phyloP scores from a whole-genome alignment of 30 jellyfish, hydroid and myxozoan genomes.

The Cassiopea xamachana region DNA sequence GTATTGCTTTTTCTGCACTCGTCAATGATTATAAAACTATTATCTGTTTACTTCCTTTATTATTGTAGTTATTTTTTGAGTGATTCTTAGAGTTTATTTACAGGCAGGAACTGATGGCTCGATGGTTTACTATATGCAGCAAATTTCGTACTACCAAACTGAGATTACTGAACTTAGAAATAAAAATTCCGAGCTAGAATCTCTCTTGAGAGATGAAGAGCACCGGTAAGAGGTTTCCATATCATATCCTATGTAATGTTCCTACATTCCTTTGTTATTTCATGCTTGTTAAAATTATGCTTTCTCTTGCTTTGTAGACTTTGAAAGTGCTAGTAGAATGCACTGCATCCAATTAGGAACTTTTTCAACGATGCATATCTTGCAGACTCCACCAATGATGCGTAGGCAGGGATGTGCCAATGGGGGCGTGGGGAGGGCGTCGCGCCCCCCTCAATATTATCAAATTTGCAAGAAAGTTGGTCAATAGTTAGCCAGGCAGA shows the following conservation, averaged over 20 bases:
- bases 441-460: too few species aligned
- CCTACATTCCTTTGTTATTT: neutral
- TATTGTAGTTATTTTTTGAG: neutral
- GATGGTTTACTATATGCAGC: constrained; percentile 85
- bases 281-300: neutral
- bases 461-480: too few species aligned
- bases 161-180: constrained; percentile 76
- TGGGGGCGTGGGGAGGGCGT: too few species aligned
- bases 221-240: constrained; percentile 58
- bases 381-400: too few species aligned
- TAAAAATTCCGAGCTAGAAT: constrained; percentile 68
- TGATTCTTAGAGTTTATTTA: neutral
- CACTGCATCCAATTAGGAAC: too few species aligned
- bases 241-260: neutral
- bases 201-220: constrained; percentile 80
- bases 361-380: too few species aligned
- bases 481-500: too few species aligned
- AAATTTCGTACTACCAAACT: constrained; percentile 58
- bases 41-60: neutral
- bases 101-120: constrained; percentile 70
- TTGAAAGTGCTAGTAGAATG: too few species aligned
- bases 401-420: too few species aligned
- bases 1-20: too few species aligned
- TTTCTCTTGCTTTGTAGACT: neutral
- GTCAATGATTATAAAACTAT: too few species aligned